Base-by-base conservation (phyloP, 2,888 invertebrate genomes). In the Melangyna quadrimaculata region DNA sequence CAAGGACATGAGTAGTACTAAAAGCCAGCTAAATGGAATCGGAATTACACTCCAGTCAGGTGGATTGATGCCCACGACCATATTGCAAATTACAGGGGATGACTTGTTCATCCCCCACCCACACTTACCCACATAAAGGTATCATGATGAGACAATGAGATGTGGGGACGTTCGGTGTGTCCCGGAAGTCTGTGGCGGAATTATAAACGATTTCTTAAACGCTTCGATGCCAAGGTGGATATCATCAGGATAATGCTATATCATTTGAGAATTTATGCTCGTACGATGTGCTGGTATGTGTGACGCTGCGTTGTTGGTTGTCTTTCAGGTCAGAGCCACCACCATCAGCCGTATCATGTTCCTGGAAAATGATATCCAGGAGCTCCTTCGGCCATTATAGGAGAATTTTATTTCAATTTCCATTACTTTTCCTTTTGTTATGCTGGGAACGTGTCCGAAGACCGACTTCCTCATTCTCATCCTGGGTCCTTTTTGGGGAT, bases 201-300 rank as follows among this genome's bases (percentile, higher is more conserved):
- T 88, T 88, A 89, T 90, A 90, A 90, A 90, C 90, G 91, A 90
- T 91, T 88, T 69, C 87, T 88, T 88, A 88, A 89, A 89, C 88
- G 88, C 88, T 89, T 91, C 73, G 35, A 81, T 61, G 73, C 71
- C 45, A 80, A 81, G 86, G 77, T 86, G 78, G 86, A 80, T 81
- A 86, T 81, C 81, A 78, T 86, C 81, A 81, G 81, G 81, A 86
- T 86, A 86, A 86, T 81, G 86, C 86, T 81, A 81, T 81, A 86
- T 86, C 86, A 86, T 86, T 86, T 78, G 73, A 81, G 86, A 86
- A 86, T 86, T 86, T 86, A 86, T 86, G 81, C 86, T 78, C 86
- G 65, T 73, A 70, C 80, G 59, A 77, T 86, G 81, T 78, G 81
- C 51, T 78, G 75, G 86, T 86, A 81, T 86, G 86, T 81, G 77